Conservation (phyloP, 2,113 vertebrate species). For the Gallinago media region DNA sequence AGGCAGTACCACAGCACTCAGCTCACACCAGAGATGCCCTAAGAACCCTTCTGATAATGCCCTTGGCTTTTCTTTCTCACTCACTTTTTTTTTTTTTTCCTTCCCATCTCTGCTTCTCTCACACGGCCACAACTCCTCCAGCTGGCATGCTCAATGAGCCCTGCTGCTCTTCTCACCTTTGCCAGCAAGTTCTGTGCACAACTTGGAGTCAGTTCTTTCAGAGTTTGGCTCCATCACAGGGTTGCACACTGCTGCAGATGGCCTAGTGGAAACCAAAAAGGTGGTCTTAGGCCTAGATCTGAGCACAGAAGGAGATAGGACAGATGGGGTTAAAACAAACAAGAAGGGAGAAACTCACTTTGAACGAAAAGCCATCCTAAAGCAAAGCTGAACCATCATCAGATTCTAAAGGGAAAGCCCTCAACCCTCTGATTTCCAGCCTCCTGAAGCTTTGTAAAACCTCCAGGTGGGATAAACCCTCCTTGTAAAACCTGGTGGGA, state of each 20-base stretch:
- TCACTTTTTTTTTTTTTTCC: neutral
- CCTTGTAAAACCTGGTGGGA: neutral
- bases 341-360: neutral
- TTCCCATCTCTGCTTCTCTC: neutral
- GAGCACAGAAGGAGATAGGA: neutral
- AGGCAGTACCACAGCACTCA: neutral
- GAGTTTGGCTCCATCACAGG: neutral
- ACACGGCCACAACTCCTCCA: neutral
- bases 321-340: neutral
- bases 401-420: neutral
- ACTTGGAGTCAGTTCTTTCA: neutral
- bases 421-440: neutral
- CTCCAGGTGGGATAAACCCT: neutral
- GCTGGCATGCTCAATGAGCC: rapidly evolving
- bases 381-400: neutral
- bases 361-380: neutral
- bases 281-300: neutral
- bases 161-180: neutral
- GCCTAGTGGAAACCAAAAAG: neutral
- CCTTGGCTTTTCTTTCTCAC: neutral
- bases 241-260: neutral
- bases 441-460: neutral
- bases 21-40: neutral
- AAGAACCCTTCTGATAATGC: neutral
- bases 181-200: neutral